Conservation (phyloP, 1,140 invertebrate species). For the Trachymyrmex septentrionalis region DNA sequence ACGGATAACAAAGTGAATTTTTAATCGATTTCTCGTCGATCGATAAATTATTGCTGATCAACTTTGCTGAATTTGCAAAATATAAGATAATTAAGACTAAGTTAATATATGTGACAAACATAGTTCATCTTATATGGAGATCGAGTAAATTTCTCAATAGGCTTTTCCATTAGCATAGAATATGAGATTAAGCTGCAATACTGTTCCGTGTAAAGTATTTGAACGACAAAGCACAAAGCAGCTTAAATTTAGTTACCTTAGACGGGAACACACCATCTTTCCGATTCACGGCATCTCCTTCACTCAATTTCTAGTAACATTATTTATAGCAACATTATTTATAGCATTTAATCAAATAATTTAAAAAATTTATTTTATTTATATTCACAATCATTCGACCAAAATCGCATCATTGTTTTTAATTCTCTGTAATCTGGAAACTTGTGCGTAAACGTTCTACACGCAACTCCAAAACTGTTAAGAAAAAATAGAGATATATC, state of each 20-base stretch:
- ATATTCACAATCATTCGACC: neutral
- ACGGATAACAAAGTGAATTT: neutral
- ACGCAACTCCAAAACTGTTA: neutral
- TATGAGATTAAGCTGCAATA: constrained; percentile 9
- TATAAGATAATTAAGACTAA: neutral
- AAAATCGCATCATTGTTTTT: neutral
- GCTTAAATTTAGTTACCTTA: constrained; percentile 26
- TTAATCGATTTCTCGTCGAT: neutral
- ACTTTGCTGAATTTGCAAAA: neutral
- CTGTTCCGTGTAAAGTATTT: constrained; percentile 10
- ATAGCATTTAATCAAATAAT: constrained; percentile 5
- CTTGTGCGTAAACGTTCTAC: neutral
- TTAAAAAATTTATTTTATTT: constrained; percentile 14
- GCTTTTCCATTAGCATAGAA: neutral
- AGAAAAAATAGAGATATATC: constrained; percentile 3
- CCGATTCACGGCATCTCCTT: neutral
- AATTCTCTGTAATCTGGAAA: neutral
- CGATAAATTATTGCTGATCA: neutral
- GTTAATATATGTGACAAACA: neutral
- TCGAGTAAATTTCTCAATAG: constrained; percentile 7
- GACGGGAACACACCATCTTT: neutral
- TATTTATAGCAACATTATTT: neutral
- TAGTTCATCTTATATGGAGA: constrained; percentile 4
- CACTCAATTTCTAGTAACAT: neutral
- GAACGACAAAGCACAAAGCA: constrained; percentile 19